phyloP scores from a whole-genome alignment of 1,140 invertebrate genomes.

The Paralvinella palmiformis region DNA sequence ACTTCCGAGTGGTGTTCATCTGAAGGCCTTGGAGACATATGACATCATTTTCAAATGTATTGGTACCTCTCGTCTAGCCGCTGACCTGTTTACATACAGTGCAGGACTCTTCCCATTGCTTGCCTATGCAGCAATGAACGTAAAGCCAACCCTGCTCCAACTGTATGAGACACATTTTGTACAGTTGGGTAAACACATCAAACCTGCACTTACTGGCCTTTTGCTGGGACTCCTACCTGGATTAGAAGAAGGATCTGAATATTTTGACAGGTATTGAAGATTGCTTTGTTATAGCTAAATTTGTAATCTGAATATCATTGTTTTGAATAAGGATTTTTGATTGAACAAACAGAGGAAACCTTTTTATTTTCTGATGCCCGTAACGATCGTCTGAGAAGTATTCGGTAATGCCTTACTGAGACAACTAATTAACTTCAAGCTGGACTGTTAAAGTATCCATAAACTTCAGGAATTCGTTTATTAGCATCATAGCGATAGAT shows the following conservation, averaged over 20 bases:
- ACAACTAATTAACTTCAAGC: too few relatives aligned
- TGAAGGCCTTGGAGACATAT: constrained; percentile 90
- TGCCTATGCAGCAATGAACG: constrained; percentile 81
- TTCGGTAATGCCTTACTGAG: too few relatives aligned
- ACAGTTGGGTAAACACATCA: constrained; percentile 69
- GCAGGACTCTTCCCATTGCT: constrained; percentile 80
- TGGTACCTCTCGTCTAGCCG: constrained; percentile 72
- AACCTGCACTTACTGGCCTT: constrained; percentile 81
- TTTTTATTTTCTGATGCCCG: too few relatives aligned
- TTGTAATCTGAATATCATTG: too few relatives aligned
- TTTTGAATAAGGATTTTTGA: too few relatives aligned
- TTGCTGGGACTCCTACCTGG: constrained; percentile 80
- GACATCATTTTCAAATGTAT: constrained; percentile 89
- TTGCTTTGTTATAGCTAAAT: not conserved
- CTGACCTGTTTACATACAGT: constrained; percentile 82
- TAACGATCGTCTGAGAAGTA: too few relatives aligned
- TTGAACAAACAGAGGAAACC: too few relatives aligned
- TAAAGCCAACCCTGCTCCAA: constrained; percentile 69
- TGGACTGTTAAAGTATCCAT: too few relatives aligned
- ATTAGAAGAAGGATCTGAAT: constrained; percentile 85
- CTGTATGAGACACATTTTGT: constrained; percentile 91
- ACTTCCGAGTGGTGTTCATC: constrained; percentile 79
- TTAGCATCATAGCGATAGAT: too few relatives aligned
- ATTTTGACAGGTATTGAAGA: constrained; percentile 65
- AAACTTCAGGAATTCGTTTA: too few relatives aligned